A percentile compares a stretch with the other conserved stretches of the same genome.
These are phyloP conservation scores for Nymphalis urticae DNA, from an alignment of 2,888 invertebrate genomes.

Conservation along the genomic window DNA sequence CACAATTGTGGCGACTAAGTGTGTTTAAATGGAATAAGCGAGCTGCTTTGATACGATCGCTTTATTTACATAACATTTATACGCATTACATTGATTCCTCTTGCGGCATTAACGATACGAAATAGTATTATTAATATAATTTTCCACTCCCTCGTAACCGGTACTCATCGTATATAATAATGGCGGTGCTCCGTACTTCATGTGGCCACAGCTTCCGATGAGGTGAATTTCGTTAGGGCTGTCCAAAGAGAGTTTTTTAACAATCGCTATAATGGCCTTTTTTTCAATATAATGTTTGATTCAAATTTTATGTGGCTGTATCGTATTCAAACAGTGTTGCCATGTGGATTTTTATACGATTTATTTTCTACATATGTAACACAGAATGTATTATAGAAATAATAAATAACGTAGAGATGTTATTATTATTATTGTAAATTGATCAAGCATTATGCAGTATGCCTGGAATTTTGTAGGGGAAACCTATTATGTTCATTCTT, in stretches of 20 bases:
- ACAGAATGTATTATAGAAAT: not conserved
- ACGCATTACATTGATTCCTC: slow-evolving; percentile 7
- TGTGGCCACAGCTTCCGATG: slow-evolving; percentile 32
- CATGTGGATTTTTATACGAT: not conserved
- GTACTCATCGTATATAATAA: slow-evolving; percentile 23
- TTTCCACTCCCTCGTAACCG: slow-evolving; percentile 42
- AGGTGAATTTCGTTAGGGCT: slow-evolving; percentile 48
- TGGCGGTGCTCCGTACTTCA: slow-evolving; percentile 15
- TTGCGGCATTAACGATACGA: slow-evolving; percentile 46
- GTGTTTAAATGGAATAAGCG: not conserved
- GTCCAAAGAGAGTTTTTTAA: slow-evolving; percentile 43
- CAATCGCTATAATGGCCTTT: not conserved
- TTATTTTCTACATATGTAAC: not conserved
- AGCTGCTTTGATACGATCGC: slow-evolving; percentile 2
- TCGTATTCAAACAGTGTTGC: slow-evolving; percentile 16
- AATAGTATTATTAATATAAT: slow-evolving; percentile 53
- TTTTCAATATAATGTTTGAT: slow-evolving; percentile 22
- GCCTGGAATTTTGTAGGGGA: too few species aligned
- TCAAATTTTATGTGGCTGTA: slow-evolving; percentile 11
- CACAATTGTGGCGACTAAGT: slow-evolving; percentile 2
- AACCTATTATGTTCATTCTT: too few species aligned
- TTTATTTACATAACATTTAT: slow-evolving; percentile 16
- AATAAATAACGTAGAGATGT: not conserved
- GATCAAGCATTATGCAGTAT: too few species aligned
- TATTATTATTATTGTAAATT: too few species aligned